Base-by-base conservation (phyloP, 30 jellyfish, hydroid and myxozoan genomes). In the Cassiopea andromeda region DNA sequence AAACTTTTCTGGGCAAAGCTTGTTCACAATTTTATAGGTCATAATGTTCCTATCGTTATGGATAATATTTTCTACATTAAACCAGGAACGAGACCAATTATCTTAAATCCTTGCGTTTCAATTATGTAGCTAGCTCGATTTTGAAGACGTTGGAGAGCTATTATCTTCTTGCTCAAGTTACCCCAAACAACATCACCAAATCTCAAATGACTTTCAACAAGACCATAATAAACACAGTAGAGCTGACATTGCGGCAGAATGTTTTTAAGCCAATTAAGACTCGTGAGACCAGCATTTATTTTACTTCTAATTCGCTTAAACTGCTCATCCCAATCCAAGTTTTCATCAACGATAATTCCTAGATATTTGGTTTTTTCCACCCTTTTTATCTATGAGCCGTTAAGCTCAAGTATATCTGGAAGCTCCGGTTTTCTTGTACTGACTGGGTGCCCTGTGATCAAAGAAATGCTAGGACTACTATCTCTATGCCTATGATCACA, bases 31-130 rank as follows among this genome's bases (percentile, higher is more conserved):
- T 43, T 68, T 68, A 68, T 68, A 54, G 64, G 64, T 54, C 64
- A 54, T 10, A 18, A 68, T 43, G 77, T 68, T 68, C 77, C 17
- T 7, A 43, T 68, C 77, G 47, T 68, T 4, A 68, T n/a, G 77
- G 77, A 68, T 68, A 68, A 68, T 68, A 43, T 68, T 68, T 68
- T 68, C 77, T 68, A 68, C 77, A 68, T 68, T 68, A 0, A 68
- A 43, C 77, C 77, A 68, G 47, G 77, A 68, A 68, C 77, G 15
- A 7, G 17, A 14, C 77, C 77, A 68, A 68, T 43, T 18, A 68
- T 68, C 77, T 68, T 68, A 4, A 17, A 4, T 68, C 47, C 47
- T 7, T 68, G 77, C 77, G 47, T 43, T 68, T 68, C 77, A 17
- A 14, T 17, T 68, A 68, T 68, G 6, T 8, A 68, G 77, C 77